phyloP scores from a whole-genome alignment of 64 coral and sea anemone genomes.

The Stylophora pistillata region DNA sequence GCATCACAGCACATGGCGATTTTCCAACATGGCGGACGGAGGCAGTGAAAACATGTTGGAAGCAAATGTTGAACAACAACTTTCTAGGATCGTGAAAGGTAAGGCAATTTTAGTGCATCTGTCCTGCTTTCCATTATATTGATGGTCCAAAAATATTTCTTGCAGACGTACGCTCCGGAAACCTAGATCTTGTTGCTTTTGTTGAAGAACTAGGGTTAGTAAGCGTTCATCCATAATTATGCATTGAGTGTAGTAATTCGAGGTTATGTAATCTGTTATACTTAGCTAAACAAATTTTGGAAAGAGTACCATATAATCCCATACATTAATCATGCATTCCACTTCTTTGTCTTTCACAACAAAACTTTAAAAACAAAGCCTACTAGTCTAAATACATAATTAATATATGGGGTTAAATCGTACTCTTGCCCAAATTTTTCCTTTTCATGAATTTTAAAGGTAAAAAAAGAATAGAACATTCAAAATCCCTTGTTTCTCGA shows the following conservation, averaged over 20 bases:
- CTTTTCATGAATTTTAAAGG: not conserved
- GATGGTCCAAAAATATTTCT: not conserved
- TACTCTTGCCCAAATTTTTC: not conserved
- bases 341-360: too few species aligned
- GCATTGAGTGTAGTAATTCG: not conserved
- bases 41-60: not conserved
- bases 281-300: too few species aligned
- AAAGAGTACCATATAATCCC: too few species aligned
- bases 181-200: slow-evolving; percentile 23
- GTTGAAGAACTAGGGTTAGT: slow-evolving; percentile 79
- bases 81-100: slow-evolving; percentile 23
- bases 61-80: slow-evolving; percentile 3
- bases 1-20: slow-evolving; percentile 1
- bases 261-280: not conserved
- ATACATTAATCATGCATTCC: too few species aligned
- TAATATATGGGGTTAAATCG: too few species aligned
- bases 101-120: not conserved
- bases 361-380: too few species aligned
- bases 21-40: not conserved
- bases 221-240: not conserved
- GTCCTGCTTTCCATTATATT: not conserved
- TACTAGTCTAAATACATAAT: too few species aligned
- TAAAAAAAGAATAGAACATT: too few species aligned
- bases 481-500: not conserved
- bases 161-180: slow-evolving; percentile 7